Conservation (phyloP, 2,888 invertebrate species). For the Tenthredo notha region DNA sequence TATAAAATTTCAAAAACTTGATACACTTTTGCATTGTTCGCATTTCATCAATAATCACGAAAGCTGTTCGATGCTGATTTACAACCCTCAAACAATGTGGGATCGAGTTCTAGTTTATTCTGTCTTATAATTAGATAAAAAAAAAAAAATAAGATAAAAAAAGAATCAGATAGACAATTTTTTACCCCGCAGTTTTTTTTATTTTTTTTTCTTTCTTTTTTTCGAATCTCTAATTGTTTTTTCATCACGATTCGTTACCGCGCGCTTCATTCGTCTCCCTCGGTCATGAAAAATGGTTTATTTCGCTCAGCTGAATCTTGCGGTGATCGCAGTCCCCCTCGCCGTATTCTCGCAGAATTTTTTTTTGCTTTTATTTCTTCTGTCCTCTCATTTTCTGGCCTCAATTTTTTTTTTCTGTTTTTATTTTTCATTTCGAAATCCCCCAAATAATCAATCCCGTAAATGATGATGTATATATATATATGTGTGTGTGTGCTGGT, state of each 20-base stretch:
- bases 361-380: background rate
- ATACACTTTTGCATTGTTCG: too few relatives aligned
- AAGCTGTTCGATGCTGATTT: too few relatives aligned
- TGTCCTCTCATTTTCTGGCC: background rate
- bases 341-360: background rate
- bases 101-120: too few relatives aligned
- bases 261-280: slow-evolving; percentile 48
- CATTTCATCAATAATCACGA: too few relatives aligned
- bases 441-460: background rate
- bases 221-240: slow-evolving; percentile 7
- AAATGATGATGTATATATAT: background rate
- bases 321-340: background rate
- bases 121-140: background rate
- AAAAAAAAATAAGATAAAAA: background rate
- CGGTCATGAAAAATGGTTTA: slow-evolving; percentile 56
- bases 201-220: too few relatives aligned
- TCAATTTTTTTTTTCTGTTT: background rate
- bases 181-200: background rate
- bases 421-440: background rate
- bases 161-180: background rate
- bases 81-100: too few relatives aligned
- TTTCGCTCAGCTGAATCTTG: slow-evolving; percentile 53
- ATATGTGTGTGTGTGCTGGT: background rate
- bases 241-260: slow-evolving; percentile 60
- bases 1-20: too few relatives aligned